Base-by-base conservation (phyloP, 1,140 invertebrate species). In the Drosophila athabasca region DNA sequence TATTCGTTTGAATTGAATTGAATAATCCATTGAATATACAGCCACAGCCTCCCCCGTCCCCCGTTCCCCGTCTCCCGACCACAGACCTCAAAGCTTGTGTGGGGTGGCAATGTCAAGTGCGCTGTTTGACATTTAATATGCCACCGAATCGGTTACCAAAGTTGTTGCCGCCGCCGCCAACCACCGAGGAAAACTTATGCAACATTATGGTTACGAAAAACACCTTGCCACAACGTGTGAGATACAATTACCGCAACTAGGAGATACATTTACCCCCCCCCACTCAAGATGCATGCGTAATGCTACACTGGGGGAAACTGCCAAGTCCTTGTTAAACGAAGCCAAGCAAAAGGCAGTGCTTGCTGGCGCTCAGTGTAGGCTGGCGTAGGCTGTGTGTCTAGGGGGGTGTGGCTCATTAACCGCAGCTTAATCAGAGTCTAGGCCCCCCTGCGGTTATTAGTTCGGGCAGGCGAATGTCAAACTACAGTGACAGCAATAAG, bases 391-490 rank as follows among this genome's bases (percentile, higher is more conserved):
- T 44, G 19, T 43, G 53, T 44, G 39, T 44, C 41, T 22, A 6
- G 45, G 15, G 45, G 15, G 51, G 73, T 44, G 70, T 75, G 72
- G 65, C 83, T 83, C 83, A 88, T 88, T 88, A 88, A 88, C 83
- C 83, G 83, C 83, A 88, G 83, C 52, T 88, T 88, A 88, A 88
- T 88, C 83, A 77, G 68, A 72, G 69, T 79, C 83, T 79, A 76
- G 82, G 66, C 65, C 65, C 65, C 65, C 73, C 54, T 82, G 83
- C 62, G 83, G 83, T 79, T 88, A 88, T 88, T 88, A 88, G 83
- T 88, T 88, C 76, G 66, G 58, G 58, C 65, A 88, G 74, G 78
- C 70, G 24, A 65, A 67, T 77, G 62, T 73, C 53, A 59, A 55
- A 48, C n/a, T 39, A 45, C 15, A 45, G 39, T 43, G 31, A 48